Evolutionary conservation across 2,113 vertebrate genomes (phyloP).

Genomic region (Poeciliopsis occidentalis): DNA sequence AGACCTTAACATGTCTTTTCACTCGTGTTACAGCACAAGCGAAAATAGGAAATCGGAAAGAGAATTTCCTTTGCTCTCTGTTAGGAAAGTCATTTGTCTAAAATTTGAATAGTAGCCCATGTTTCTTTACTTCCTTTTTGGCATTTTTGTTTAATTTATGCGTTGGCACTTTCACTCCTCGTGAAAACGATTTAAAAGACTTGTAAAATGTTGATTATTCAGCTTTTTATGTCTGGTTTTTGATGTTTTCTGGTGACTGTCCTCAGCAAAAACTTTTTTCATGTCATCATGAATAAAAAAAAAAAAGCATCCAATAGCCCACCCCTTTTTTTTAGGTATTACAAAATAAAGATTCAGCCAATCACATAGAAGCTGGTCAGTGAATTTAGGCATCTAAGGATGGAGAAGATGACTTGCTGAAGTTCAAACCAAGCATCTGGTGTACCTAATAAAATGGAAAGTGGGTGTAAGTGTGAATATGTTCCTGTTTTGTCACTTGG

Average conservation of each 20-base stretch:
- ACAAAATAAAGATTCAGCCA: too few species aligned
- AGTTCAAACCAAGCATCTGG: not conserved
- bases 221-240: not conserved
- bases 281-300: not conserved
- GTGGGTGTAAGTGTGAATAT: not conserved
- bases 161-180: not conserved
- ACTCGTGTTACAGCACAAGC: not conserved
- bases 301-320: not conserved
- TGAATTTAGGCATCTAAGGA: not conserved
- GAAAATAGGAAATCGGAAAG: slow-evolving; percentile 1
- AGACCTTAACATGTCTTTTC: not conserved
- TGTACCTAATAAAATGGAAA: not conserved
- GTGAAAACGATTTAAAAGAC: not conserved
- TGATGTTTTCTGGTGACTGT: not conserved
- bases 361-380: too few species aligned
- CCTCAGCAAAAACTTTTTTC: not conserved
- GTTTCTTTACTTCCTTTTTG: slow-evolving; percentile 2
- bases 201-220: not conserved
- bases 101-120: slow-evolving; percentile 40
- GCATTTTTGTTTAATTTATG: not conserved
- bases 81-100: slow-evolving; percentile 30
- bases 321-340: not conserved
- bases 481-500: not conserved
- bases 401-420: not conserved
- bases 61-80: slow-evolving; percentile 24